Base-by-base conservation (phyloP, 2,888 invertebrate species). In the Balanococcus diminutus region DNA sequence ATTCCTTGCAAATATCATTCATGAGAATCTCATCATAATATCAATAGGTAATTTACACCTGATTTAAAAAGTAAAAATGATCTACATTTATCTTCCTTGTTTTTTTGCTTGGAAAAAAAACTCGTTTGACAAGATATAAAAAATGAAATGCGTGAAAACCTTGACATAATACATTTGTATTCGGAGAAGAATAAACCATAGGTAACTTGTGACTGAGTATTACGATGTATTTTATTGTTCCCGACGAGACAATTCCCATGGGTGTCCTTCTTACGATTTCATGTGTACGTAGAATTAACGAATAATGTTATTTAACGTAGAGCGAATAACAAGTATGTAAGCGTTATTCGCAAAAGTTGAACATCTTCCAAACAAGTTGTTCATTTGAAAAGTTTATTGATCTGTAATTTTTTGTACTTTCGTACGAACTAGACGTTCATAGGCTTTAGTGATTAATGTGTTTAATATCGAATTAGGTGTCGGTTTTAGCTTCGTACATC, bases 231-330 rank as follows among this genome's bases (percentile, higher is more conserved):
- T 67, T 79, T 84, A 67, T 72, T 84, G 67, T 67, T 84, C n/a
- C 6, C 22, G 84, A 84, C 84, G 84, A 72, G 72, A 84, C 84
- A 84, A 72, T 84, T 84, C 84, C 84, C 84, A 84, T 67, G 84
- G 67, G 36, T 72, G 84, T 39, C 84, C 84, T 84, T 84, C 84
- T 84, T 72, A 79, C 39, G 39, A 67, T 84, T 84, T 84, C 72
- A 72, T 75, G n/a, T n/a, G n/a, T n/a, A 39, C 83, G 36, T 19
- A 79, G 75, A 79, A 79, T 79, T 79, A 79, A 79, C 75, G 75
- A 79, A 36, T 79, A 22, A 31, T n/a, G 31, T 72, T 72, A 79
- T 79, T 79, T 28, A 79, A 36, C 75, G 75, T 79, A 36, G 36
- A 28, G 19, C 11, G 19, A 36, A 19, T 79, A 36, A 67, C 1